Base-by-base conservation (phyloP, 2,113 vertebrate genomes). In the Tonatia bakeri region DNA sequence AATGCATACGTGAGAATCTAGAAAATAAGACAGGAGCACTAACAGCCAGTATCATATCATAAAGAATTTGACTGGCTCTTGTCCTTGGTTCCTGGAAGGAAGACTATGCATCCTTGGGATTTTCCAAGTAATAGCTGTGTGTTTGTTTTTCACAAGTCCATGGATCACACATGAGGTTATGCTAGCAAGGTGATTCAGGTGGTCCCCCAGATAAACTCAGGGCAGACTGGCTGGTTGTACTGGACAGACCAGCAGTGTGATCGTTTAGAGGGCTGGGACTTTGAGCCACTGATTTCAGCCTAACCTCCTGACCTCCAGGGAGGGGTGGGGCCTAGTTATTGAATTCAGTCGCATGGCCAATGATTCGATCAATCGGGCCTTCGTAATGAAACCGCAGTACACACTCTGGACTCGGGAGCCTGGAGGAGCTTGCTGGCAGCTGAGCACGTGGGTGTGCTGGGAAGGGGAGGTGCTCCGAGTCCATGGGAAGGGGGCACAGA, bases 301-400 rank as follows among this genome's bases (percentile, higher is more conserved):
- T 45, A 24, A 64, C 16, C 73, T 86, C 50, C 72, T 9, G 0
- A 43, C 11, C 20, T 70, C 20, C n/a, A 15, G 70, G 43, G n/a
- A 70, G 28, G n/a, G 14, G 12, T 1, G 1, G 0, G n/a, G 61
- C 40, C 20, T 40, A 50, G 43, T 31, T 17, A 61, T 16, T 0
- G 33, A 89, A 56, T 36, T n/a, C 50, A n/a, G 45, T 92, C 38
- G 36, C 38, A 4, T 10, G 70, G 38, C 50, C 22, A 2, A 0
- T 45, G 12, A 17, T 26, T 65, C 16, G 15, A 20, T 31, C 54
- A 16, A 0, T 52, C 76, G 6, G 0, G 4, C 65, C 33, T 17
- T 33, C 36, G 9, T 31, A 47, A 47, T 12, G 64, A 81, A 69
- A 19, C 6, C 50, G 14, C 61, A 40, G 31, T 1, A 16, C 10